Conservation (phyloP, 2,113 vertebrate species). For the Indicator maculatus region DNA sequence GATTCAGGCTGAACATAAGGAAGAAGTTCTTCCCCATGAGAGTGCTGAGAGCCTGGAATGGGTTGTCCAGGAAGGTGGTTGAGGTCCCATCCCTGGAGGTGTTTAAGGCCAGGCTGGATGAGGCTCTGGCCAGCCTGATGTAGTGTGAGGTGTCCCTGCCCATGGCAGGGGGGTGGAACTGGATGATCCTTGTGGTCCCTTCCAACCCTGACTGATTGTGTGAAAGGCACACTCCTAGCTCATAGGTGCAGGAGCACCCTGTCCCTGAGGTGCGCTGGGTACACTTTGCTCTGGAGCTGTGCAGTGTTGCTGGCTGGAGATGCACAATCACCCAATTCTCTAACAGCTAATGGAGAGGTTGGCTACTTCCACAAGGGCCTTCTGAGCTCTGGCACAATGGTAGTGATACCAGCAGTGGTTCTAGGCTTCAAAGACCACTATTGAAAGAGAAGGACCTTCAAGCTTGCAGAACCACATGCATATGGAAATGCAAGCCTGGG, state of each 20-base stretch:
- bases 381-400: rapidly evolving
- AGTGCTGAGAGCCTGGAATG: no score
- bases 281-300: rapidly evolving
- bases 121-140: no score
- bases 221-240: neutral
- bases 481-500: neutral
- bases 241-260: no score
- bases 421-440: neutral
- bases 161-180: no score
- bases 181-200: no score
- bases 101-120: no score
- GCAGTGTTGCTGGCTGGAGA: rapidly evolving
- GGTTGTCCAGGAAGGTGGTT: no score
- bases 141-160: no score
- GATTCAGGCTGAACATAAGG: no score
- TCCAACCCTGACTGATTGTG: no score
- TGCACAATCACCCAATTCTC: neutral
- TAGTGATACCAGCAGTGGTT: rapidly evolving
- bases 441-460: neutral
- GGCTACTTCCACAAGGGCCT: neutral
- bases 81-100: no score
- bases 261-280: rapidly evolving
- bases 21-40: no score
- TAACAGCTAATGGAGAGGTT: neutral
- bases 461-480: rapidly evolving